Percentiles rank a stretch among this genome's conserved stretches.
phyloP scores from a whole-genome alignment of 1,140 invertebrate genomes.

The Aradophagus sp. region DNA sequence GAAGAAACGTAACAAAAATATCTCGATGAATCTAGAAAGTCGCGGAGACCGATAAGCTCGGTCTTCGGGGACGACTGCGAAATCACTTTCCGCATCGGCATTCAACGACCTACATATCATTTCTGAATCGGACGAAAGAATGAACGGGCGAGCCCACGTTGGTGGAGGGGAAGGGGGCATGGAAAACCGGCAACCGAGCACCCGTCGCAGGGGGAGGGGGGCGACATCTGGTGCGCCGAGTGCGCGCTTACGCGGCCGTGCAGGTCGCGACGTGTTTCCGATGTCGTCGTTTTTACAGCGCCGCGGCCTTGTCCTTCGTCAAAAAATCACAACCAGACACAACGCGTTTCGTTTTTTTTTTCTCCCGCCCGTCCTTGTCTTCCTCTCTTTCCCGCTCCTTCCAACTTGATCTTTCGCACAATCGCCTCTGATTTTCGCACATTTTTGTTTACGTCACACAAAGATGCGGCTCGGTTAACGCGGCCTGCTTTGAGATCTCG shows the following conservation, averaged over 20 bases:
- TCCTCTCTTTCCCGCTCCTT: too few relatives aligned
- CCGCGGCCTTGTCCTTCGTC: slow-evolving; percentile 31
- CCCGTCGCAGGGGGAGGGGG: slow-evolving; percentile 8
- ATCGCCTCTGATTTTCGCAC: too few relatives aligned
- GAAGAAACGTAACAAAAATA: too few relatives aligned
- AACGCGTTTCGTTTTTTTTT: too few relatives aligned
- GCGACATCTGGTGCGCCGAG: slow-evolving; percentile 50
- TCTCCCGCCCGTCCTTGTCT: too few relatives aligned
- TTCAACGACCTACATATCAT: slow-evolving; percentile 59
- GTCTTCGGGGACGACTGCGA: slow-evolving; percentile 18
- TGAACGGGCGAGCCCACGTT: too few relatives aligned
- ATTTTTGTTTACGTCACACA: too few relatives aligned
- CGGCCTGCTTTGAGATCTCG: too few relatives aligned
- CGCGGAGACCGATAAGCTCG: slow-evolving; percentile 10
- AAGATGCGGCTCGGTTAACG: too few relatives aligned
- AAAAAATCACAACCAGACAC: slow-evolving; percentile 30
- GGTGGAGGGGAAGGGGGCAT: slow-evolving; percentile 19
- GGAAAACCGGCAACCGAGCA: slow-evolving; percentile 2
- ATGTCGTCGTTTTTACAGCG: slow-evolving; percentile 12
- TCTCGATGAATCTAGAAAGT: slow-evolving; percentile 21
- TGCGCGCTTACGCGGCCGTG: slow-evolving; percentile 15
- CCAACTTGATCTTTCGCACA: too few relatives aligned
- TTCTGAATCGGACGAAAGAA: slow-evolving; percentile 50
- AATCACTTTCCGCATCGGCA: slow-evolving; percentile 53
- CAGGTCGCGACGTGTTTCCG: slow-evolving; percentile 54